Evolutionary conservation across 2,113 vertebrate genomes (phyloP), one percentile per base, ranked within the genome.

Genomic region (Furnarius figulus): DNA sequence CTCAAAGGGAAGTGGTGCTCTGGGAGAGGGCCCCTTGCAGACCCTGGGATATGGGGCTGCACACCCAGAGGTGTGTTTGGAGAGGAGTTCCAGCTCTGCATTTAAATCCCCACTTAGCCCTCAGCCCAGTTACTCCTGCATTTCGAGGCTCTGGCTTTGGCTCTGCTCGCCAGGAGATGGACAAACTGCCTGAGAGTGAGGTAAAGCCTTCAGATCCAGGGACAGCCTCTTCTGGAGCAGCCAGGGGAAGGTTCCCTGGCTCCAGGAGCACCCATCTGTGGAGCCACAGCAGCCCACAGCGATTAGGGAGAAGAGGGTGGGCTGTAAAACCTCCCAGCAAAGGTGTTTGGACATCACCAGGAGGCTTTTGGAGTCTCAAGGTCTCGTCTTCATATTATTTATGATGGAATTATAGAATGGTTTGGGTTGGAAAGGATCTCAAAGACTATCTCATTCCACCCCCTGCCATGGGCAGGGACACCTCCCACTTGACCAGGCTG

Each of bases 31-130:
- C 76, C 72, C n/a, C 13, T 55, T 44, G 72, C 79, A 77, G 82
- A 22, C 80, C 20, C 30, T 8, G 55, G 85, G 88, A 95, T 86
- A 85, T 0, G 85, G 21, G 59, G 77, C 86, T 87, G 81, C 68
- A 75, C 94, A 79, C 23, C 28, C 52, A 70, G 95, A 95, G 93
- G 91, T 93, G 76, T 93, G 59, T 58, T 90, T 71, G 79, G 75
- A 92, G 88, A 95, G 92, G 77, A 95, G 80, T 77, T 75, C 66
- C 76, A 81, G 46, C 84, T 78, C 88, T 12, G 70, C 68, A 92
- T 94, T 89, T 91, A 76, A 85, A 91, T 86, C 78, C 86, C 76
- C 80, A 87, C 77, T 90, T 68, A 59, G n/a, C 7, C 0, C 93
- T 90, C 84, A 37, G 77, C 61, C 50, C 49, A 87, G 85, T 84